Base-by-base conservation (phyloP, 2,797 vertebrate genomes). In the Sebastes taczanowskii region DNA sequence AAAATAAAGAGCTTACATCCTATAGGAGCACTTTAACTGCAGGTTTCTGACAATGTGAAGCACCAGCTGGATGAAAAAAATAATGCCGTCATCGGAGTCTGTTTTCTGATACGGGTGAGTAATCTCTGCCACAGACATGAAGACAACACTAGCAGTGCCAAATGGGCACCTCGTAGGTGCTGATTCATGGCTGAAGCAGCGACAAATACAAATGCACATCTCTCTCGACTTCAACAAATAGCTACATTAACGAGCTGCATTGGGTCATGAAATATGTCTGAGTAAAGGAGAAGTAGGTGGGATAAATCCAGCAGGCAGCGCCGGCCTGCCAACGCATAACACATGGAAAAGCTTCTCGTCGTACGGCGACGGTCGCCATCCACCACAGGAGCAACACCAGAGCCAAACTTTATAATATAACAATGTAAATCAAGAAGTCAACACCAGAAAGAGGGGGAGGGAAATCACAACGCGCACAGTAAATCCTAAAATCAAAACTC, bases 401-500 rank as follows among this genome's bases (percentile, higher is more conserved):
- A 80, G 90, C 66, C 82, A 90, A 91, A 90, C 90, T 91, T 92
- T 71, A 84, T 81, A 78, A 89, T 78, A 86, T 75, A 73, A 78
- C 53, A 49, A 80, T 68, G 83, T 94, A 94, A 94, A 94, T 95
- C 89, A 91, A 86, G 84, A 85, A 91, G 86, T 89, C 91, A 90
- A 90, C 89, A 88, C 55, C 81, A 83, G 82, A 67, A 49, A 34
- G 72, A 38, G 52, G 46, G 58, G 6, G 64, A 22, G 52, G 61
- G 59, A 30, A 58, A 46, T 78, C 86, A 66, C 87, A 86, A 87
- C 84, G 82, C 63, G 55, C 91, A 85, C 93, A 84, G 94, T 95
- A 96, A 96, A 96, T 96, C 91, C 92, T 89, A 93, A 96, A 96
- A 96, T 96, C 95, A 95, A 85, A 92, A 95, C 92, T 95, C 95